A percentile compares a stretch with the other conserved stretches of the same genome.
Conservation (phyloP, 2,113 vertebrate species). For the Sceloporus tristichus region DNA sequence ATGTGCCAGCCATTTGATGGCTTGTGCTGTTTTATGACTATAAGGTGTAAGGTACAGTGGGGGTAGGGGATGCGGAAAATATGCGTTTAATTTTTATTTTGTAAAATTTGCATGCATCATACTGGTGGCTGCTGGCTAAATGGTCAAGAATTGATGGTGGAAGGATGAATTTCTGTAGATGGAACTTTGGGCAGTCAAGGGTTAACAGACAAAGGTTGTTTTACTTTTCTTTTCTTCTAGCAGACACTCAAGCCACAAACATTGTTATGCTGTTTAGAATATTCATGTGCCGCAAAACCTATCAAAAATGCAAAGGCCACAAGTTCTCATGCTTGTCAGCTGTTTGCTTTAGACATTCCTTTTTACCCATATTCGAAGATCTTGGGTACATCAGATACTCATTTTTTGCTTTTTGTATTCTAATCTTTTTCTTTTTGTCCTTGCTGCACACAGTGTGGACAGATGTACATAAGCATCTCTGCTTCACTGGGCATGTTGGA, state of each 20-base stretch:
- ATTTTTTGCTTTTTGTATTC: background rate
- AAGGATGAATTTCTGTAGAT: slow-evolving; percentile 6
- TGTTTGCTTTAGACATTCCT: background rate
- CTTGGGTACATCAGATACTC: background rate
- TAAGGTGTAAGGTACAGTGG: background rate
- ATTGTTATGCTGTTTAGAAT: background rate
- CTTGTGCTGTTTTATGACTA: slow-evolving; percentile 21
- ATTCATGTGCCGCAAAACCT: background rate
- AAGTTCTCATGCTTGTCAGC: accelerated
- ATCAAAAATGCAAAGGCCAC: background rate
- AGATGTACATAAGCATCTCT: background rate
- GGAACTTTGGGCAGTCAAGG: background rate
- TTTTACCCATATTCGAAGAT: background rate
- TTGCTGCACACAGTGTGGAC: background rate
- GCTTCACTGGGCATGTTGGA: accelerated
- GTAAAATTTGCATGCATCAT: background rate
- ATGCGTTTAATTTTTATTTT: slow-evolving; percentile 32
- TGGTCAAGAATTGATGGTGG: slow-evolving; percentile 16
- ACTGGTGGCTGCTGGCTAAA: slow-evolving; percentile 5
- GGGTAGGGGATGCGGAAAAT: slow-evolving; percentile 14
- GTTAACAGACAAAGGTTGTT: slow-evolving; percentile 22
- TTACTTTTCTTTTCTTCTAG: background rate
- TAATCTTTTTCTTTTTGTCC: slow-evolving; percentile 40
- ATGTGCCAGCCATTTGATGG: slow-evolving; percentile 33
- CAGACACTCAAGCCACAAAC: background rate